These are phyloP conservation scores for Patella caerulea DNA, from an alignment of 2,888 invertebrate genomes.

Conservation along the genomic window DNA sequence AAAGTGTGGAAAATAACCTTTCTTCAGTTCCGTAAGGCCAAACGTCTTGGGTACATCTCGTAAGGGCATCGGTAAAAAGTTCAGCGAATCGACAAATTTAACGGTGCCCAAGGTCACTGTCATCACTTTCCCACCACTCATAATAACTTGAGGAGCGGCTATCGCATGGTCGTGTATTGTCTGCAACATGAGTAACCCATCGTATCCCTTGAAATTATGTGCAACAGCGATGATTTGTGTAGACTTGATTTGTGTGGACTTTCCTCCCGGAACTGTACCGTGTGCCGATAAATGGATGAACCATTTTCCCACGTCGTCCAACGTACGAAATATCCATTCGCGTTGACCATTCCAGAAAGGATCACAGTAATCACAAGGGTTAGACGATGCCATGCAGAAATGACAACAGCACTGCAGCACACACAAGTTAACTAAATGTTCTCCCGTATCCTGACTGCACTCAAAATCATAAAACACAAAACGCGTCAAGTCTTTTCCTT, in stretches of 20 bases:
- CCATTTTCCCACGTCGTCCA: not conserved
- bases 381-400: not conserved
- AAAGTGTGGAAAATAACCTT: conserved; percentile 4
- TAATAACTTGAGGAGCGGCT: not conserved
- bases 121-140: not conserved
- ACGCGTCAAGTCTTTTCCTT: not conserved
- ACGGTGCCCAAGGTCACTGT: not conserved
- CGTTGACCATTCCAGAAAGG: not conserved
- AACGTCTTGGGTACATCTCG: not conserved
- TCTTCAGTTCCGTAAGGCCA: conserved; percentile 6
- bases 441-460: not conserved
- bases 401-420: not conserved
- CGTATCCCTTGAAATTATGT: conserved; percentile 5
- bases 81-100: not conserved
- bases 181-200: not conserved
- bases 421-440: not conserved
- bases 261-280: not conserved
- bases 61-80: not conserved
- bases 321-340: not conserved
- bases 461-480: not conserved
- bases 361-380: not conserved
- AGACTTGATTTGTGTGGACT: not conserved
- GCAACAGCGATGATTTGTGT: not conserved
- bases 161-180: not conserved
- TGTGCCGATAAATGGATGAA: not conserved